Evolutionary conservation across 2,888 invertebrate species (phyloP).

Genomic region (Dynastes grantii): DNA sequence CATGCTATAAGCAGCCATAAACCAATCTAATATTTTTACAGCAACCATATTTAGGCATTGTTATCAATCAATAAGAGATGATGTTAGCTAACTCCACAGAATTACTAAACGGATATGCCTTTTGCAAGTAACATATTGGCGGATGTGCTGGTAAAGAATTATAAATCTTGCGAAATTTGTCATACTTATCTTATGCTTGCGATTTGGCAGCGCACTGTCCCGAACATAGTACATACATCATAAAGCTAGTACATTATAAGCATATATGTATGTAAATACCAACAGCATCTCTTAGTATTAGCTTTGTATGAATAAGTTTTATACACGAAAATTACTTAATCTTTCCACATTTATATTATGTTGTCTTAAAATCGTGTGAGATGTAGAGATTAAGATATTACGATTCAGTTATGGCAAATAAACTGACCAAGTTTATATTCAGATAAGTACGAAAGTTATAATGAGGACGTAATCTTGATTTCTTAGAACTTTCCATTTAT

Average conservation of each 20-base stretch:
- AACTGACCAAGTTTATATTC: not conserved
- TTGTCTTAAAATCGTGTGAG: not conserved
- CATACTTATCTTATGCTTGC: not conserved
- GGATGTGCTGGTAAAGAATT: not conserved
- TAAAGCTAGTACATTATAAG: conserved; percentile 5
- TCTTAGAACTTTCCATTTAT: no score
- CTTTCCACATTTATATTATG: not conserved
- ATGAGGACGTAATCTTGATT: no score
- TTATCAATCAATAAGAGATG: not conserved
- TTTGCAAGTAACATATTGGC: not conserved
- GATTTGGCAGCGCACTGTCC: conserved; percentile 8
- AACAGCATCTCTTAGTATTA: not conserved
- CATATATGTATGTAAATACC: not conserved
- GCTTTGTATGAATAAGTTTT: conserved; percentile 15
- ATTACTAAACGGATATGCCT: not conserved
- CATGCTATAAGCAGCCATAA: no score
- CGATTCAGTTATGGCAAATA: not conserved
- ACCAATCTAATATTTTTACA: no score
- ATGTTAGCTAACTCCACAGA: not conserved
- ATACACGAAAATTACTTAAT: conserved; percentile 5
- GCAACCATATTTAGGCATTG: not conserved
- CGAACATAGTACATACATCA: no score
- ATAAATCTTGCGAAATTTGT: conserved; percentile 31
- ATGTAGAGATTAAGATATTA: not conserved
- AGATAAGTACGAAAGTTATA: not conserved